Conservation (phyloP, 2,888 invertebrate genomes). For the Andrena hattorfiana region DNA sequence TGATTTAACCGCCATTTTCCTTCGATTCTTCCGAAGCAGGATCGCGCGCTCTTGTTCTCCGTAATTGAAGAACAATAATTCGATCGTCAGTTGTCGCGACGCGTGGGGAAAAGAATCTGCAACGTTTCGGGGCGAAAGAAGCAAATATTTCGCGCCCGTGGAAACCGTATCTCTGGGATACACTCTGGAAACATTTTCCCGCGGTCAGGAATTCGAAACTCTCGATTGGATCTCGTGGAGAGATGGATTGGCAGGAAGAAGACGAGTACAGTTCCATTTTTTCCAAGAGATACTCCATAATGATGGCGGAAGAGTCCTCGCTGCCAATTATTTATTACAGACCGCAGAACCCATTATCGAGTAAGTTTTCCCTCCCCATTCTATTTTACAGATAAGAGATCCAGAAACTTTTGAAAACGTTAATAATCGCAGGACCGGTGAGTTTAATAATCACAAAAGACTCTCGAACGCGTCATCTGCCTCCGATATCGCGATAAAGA, state of each 20-base stretch:
- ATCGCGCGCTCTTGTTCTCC: conserved; percentile 20
- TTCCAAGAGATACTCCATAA: conserved; percentile 35
- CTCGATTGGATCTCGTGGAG: not conserved
- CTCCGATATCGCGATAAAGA: not conserved
- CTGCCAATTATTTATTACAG: conserved; percentile 49
- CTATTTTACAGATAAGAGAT: no score
- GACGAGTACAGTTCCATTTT: conserved; percentile 43
- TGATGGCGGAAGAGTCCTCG: conserved; percentile 50
- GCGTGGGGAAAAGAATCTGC: conserved; percentile 11
- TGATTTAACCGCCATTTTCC: conserved; percentile 16
- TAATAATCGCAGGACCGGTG: not conserved
- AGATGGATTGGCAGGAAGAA: conserved; percentile 55
- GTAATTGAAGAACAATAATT: conserved; percentile 37
- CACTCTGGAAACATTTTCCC: conserved; percentile 45
- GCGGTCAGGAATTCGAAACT: conserved; percentile 46
- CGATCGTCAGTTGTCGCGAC: conserved; percentile 41
- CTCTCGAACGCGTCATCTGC: not conserved
- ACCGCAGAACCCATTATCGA: conserved; percentile 31
- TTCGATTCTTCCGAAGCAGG: not conserved
- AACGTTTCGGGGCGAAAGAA: conserved; percentile 18
- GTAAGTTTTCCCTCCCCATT: conserved; percentile 40
- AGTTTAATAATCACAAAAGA: not conserved
- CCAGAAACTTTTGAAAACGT: not conserved
- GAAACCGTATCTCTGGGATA: conserved; percentile 75
- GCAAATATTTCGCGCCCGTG: conserved; percentile 69